Evolutionary conservation across 1,140 invertebrate species (phyloP).

Genomic region (Drosophila sp.): DNA sequence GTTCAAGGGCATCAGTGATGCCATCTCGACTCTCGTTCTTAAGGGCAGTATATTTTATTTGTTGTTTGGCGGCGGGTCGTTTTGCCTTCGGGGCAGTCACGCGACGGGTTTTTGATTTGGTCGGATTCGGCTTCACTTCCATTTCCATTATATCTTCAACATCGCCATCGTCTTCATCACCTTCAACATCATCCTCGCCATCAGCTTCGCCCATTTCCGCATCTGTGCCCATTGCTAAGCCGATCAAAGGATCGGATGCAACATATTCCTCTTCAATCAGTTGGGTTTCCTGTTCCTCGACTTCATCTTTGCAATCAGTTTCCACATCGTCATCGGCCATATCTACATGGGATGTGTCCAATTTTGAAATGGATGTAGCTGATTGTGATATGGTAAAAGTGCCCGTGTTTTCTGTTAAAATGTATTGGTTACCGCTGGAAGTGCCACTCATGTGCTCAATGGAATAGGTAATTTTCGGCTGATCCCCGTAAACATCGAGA

Average conservation of each 20-base stretch:
- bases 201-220: conserved; percentile 35
- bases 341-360: conserved; percentile 30
- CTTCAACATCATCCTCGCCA: conserved; percentile 51
- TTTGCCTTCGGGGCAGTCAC: conserved; percentile 19
- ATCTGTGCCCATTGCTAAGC: conserved; percentile 4
- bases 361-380: conserved; percentile 39
- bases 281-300: conserved; percentile 58
- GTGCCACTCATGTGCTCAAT: conserved; percentile 75
- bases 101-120: conserved; percentile 42
- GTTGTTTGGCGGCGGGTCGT: conserved; percentile 27
- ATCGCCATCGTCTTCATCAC: conserved; percentile 29
- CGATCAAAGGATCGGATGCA: conserved; percentile 48
- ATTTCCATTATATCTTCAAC: conserved; percentile 50
- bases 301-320: conserved; percentile 46
- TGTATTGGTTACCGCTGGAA: conserved; percentile 66
- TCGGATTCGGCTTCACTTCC: conserved; percentile 52
- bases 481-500: conserved; percentile 68
- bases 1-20: conserved; percentile 82
- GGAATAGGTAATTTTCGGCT: conserved; percentile 78
- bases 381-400: conserved; percentile 74
- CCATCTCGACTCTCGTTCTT: conserved; percentile 60
- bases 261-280: conserved; percentile 74
- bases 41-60: conserved; percentile 44
- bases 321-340: conserved; percentile 56
- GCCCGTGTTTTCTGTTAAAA: conserved; percentile 73